These are phyloP conservation scores for Rana temporaria DNA, from an alignment of 2,113 vertebrate genomes.

Conservation along the genomic window DNA sequence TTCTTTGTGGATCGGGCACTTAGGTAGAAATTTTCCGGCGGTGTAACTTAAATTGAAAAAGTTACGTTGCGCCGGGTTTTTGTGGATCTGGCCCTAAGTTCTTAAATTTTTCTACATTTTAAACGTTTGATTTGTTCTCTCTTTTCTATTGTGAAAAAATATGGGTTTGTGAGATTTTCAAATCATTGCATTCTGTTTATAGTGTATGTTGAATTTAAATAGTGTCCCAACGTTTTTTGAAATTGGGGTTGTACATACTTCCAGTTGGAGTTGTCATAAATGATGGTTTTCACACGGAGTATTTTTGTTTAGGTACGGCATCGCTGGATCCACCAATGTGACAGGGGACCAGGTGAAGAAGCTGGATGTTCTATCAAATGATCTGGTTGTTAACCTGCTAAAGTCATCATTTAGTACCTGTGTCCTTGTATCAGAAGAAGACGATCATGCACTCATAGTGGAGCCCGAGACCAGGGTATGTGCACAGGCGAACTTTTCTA, in stretches of 20 bases:
- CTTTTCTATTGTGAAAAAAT: too few relatives aligned
- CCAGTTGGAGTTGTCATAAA: neutral
- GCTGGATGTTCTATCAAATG: constrained; percentile 93
- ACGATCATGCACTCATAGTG: constrained; percentile 88
- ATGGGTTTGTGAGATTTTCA: too few relatives aligned
- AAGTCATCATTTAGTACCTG: constrained; percentile 93
- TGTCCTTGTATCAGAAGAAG: constrained; percentile 92
- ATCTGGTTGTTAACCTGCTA: constrained; percentile 94
- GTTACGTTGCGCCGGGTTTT: too few relatives aligned
- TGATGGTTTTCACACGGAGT: neutral
- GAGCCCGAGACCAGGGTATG: constrained; percentile 86
- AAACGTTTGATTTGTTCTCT: too few relatives aligned
- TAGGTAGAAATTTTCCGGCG: too few relatives aligned
- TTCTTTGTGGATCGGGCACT: too few relatives aligned
- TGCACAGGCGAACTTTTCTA: constrained; percentile 20
- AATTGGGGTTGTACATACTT: neutral
- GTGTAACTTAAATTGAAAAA: too few relatives aligned
- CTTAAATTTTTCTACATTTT: too few relatives aligned
- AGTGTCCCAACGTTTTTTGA: too few relatives aligned
- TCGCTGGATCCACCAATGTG: constrained; percentile 93
- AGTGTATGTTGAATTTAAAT: too few relatives aligned
- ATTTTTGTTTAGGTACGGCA: constrained; percentile 83
- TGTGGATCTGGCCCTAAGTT: too few relatives aligned
- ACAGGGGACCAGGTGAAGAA: constrained; percentile 98
- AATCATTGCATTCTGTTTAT: too few relatives aligned